Percentiles rank a stretch among this genome's conserved stretches.
Evolutionary conservation across 2,113 vertebrate genomes (phyloP).

Genomic region (Macrotis lagotis): DNA sequence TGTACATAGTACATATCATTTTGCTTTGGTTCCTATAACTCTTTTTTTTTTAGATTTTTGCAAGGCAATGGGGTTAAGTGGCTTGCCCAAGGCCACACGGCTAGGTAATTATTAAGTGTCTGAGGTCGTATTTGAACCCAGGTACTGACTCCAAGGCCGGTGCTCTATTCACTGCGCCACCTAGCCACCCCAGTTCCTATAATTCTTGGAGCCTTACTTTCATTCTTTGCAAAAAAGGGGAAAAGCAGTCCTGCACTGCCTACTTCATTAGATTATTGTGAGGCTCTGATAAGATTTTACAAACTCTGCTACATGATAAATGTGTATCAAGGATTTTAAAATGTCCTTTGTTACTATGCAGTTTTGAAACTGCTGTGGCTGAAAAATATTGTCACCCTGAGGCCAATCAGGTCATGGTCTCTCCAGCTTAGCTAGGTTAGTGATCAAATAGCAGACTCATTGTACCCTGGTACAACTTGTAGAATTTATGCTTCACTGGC

Average conservation of each 20-base stretch:
- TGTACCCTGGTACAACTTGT: neutral
- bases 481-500: neutral
- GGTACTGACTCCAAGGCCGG: too few relatives aligned
- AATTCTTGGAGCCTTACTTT: neutral
- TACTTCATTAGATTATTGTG: neutral
- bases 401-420: neutral
- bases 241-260: neutral
- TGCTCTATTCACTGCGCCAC: too few relatives aligned
- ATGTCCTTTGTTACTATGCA: neutral
- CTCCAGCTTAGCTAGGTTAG: neutral
- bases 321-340: neutral
- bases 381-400: neutral
- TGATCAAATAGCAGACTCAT: neutral
- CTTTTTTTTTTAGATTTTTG: too few relatives aligned
- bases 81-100: too few relatives aligned
- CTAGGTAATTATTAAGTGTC: too few relatives aligned
- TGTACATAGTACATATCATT: too few relatives aligned
- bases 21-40: too few relatives aligned
- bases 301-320: neutral
- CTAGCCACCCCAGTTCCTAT: too few relatives aligned
- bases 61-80: too few relatives aligned
- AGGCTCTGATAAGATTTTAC: neutral
- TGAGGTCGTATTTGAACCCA: too few relatives aligned
- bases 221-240: neutral
- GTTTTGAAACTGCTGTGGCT: neutral